These are phyloP conservation scores for Oreochromis spilurus DNA, from an alignment of 2,113 vertebrate species.

Conservation along the genomic window DNA sequence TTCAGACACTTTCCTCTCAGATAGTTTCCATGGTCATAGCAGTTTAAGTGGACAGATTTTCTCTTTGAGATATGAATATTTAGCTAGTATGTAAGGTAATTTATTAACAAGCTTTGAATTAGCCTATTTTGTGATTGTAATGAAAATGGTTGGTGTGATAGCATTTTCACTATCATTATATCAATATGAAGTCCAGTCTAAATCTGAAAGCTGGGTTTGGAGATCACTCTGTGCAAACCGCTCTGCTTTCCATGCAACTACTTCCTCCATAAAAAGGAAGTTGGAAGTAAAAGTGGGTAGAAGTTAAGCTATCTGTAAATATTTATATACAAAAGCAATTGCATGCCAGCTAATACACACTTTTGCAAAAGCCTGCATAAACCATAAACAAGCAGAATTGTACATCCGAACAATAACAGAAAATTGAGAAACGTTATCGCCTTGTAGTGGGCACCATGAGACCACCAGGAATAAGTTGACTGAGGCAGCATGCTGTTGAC, in stretches of 20 bases:
- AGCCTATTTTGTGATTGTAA: background rate
- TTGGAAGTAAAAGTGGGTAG: background rate
- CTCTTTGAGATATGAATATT: background rate
- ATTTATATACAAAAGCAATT: background rate
- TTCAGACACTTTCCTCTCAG: background rate
- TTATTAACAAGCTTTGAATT: background rate
- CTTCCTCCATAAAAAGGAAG: background rate
- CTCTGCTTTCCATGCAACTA: background rate
- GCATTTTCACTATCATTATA: background rate
- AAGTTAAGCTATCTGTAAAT: background rate
- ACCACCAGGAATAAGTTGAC: conserved; percentile 44
- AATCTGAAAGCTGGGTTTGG: background rate
- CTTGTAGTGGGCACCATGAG: background rate
- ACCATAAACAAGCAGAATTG: background rate
- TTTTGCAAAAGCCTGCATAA: background rate
- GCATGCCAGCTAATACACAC: background rate
- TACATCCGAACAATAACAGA: background rate
- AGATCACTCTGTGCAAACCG: background rate
- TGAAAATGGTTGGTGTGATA: background rate
- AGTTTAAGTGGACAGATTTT: background rate
- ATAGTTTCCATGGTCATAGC: background rate
- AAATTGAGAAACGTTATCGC: conserved; percentile 13
- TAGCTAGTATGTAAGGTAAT: background rate
- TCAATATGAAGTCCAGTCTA: background rate
- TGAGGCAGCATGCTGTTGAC: conserved; percentile 35